Evolutionary conservation across 1,140 invertebrate species (phyloP).

Genomic region (Drosophila tani): DNA sequence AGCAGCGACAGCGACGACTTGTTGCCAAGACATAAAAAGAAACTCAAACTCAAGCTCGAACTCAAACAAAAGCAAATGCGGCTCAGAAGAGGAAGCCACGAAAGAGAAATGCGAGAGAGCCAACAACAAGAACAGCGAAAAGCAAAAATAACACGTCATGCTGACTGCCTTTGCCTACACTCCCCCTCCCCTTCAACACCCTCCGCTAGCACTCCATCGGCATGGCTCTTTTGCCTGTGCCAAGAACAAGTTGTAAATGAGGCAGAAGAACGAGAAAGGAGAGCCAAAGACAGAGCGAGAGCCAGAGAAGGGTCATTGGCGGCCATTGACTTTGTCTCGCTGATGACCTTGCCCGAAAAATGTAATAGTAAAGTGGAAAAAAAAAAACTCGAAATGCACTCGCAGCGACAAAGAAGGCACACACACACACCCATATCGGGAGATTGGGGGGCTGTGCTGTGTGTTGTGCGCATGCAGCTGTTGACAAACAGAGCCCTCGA

Average conservation of each 20-base stretch:
- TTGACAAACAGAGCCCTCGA: conserved; percentile 49
- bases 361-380: conserved; percentile 65
- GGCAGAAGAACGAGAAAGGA: conserved; percentile 44
- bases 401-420: conserved; percentile 20
- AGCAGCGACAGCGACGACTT: conserved; percentile 49
- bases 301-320: conserved; percentile 80
- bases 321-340: conserved; percentile 84
- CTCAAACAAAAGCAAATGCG: conserved; percentile 67
- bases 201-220: background rate
- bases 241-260: conserved; percentile 83
- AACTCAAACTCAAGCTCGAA: conserved; percentile 20
- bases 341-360: conserved; percentile 85
- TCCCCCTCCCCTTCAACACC: background rate
- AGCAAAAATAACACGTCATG: conserved; percentile 79
- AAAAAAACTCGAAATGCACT: conserved; percentile 57
- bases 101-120: conserved; percentile 52
- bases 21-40: conserved; percentile 77
- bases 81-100: conserved; percentile 64
- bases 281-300: conserved; percentile 26
- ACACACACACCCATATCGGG: conserved; percentile 6
- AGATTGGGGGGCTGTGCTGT: conserved; percentile 43
- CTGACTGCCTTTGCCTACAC: conserved; percentile 54
- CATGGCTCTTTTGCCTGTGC: conserved; percentile 45
- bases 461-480: conserved; percentile 64
- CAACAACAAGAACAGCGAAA: conserved; percentile 42